A percentile compares a stretch with the other conserved stretches of the same genome.
Evolutionary conservation across 2,113 vertebrate genomes (phyloP).

Genomic region (Brachyhypopomus occidentalis): DNA sequence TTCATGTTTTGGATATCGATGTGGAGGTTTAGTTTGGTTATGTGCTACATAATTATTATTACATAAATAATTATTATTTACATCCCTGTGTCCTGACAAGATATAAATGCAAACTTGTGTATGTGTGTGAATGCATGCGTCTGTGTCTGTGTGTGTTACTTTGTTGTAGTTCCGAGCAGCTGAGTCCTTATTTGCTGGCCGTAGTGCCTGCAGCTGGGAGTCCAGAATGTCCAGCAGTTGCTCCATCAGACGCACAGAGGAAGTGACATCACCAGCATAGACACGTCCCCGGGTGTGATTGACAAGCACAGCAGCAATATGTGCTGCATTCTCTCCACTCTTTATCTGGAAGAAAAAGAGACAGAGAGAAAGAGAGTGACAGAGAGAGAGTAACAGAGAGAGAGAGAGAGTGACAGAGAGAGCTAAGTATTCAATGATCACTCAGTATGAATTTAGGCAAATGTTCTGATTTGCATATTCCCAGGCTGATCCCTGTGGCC

Average conservation of each 20-base stretch:
- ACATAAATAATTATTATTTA: no score
- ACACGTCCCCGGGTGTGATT: constrained; percentile 88
- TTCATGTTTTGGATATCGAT: no score
- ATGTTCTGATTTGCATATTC: neutral
- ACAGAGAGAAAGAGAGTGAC: neutral
- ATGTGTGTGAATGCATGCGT: neutral
- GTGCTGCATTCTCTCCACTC: constrained; percentile 93
- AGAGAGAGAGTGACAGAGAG: neutral
- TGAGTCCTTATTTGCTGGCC: constrained; percentile 87
- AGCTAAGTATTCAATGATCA: neutral
- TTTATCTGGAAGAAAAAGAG: constrained; percentile 79
- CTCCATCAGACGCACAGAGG: constrained; percentile 89
- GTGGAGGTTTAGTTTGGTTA: no score
- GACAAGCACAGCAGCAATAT: constrained; percentile 89
- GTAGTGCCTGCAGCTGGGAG: constrained; percentile 88
- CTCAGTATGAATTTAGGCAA: neutral
- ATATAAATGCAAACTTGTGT: neutral
- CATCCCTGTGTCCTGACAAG: neutral
- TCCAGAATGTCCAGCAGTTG: constrained; percentile 93
- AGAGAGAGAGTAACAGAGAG: constrained; percentile 17
- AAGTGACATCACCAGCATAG: constrained; percentile 92
- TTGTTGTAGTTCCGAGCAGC: constrained; percentile 94
- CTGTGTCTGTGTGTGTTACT: constrained; percentile 66
- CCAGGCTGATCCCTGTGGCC: neutral
- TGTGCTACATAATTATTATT: no score